A percentile compares a stretch with the other conserved stretches of the same genome.
These are phyloP conservation scores for Agonopterix subpropinquella DNA, from an alignment of 2,888 invertebrate genomes.

Conservation along the genomic window DNA sequence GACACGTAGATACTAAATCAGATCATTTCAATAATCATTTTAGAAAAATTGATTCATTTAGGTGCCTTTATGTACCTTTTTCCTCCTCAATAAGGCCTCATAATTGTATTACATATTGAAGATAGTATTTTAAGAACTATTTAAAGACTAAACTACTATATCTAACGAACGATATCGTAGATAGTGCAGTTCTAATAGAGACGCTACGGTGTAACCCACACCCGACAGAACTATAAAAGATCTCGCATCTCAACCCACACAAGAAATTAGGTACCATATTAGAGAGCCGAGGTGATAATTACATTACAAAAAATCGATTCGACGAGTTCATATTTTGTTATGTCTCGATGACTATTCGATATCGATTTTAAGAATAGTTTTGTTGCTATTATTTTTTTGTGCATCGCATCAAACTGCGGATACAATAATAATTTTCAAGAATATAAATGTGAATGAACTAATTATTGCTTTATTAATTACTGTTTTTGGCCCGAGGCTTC, in stretches of 20 bases:
- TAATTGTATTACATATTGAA: no score
- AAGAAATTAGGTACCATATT: slow-evolving; percentile 70
- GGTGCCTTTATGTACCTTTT: no score
- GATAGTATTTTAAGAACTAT: no score
- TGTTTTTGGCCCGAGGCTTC: neutral
- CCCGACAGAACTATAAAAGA: slow-evolving; percentile 60
- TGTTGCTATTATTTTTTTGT: slow-evolving; percentile 22
- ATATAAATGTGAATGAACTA: slow-evolving; percentile 3
- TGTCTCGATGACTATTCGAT: slow-evolving; percentile 46
- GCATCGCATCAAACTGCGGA: slow-evolving; percentile 19
- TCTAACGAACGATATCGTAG: no score
- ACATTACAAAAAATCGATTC: slow-evolving; percentile 64
- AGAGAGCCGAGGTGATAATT: slow-evolving; percentile 70
- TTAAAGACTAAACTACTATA: no score
- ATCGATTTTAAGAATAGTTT: slow-evolving; percentile 38
- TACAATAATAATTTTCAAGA: slow-evolving; percentile 1
- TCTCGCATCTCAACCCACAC: slow-evolving; percentile 58
- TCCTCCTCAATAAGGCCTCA: no score
- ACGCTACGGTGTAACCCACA: slow-evolving; percentile 40
- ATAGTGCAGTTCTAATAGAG: no score
- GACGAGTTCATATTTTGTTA: slow-evolving; percentile 65
- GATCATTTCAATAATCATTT: no score
- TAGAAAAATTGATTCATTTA: no score
- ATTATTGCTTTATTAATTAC: slow-evolving; percentile 4
- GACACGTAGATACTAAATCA: no score